A percentile compares a stretch with the other conserved stretches of the same genome.
Conservation (phyloP, 2,113 vertebrate species). For the Colossoma macropomum region DNA sequence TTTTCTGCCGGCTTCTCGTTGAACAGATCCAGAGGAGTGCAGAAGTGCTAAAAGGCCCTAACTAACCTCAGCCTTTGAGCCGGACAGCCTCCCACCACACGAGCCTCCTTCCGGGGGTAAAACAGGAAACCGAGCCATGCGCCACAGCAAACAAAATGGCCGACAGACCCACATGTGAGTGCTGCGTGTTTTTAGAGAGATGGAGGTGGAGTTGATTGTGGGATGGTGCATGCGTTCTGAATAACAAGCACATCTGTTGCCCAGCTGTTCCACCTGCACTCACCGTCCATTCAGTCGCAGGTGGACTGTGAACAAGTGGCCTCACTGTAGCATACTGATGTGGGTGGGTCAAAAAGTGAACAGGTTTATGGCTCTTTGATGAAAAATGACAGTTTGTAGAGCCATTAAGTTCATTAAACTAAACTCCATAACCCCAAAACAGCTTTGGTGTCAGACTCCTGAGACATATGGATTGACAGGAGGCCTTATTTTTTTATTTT, state of each 20-base stretch:
- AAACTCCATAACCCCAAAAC: not conserved
- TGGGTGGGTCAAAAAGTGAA: not conserved
- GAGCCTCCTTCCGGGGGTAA: not conserved
- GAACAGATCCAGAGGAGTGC: conserved; percentile 46
- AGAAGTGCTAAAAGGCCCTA: conserved; percentile 50
- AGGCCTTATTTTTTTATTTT: not conserved
- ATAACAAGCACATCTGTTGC: conserved; percentile 27
- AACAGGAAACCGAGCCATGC: conserved; percentile 7
- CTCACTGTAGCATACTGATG: not conserved
- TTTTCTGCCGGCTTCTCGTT: conserved; percentile 51
- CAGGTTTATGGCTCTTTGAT: conserved; percentile 4
- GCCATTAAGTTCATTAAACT: not conserved
- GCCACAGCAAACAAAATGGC: conserved; percentile 44
- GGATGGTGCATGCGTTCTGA: not conserved
- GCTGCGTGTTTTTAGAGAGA: not conserved
- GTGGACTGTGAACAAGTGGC: conserved; percentile 22
- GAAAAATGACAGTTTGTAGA: not conserved
- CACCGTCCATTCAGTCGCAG: conserved; percentile 26
- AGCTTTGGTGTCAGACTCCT: not conserved
- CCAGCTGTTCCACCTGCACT: conserved; percentile 50
- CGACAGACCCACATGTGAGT: not conserved
- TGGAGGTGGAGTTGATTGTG: not conserved
- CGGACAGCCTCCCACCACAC: conserved; percentile 30
- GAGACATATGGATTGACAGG: not conserved
- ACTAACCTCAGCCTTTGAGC: conserved; percentile 46